Percentiles rank a stretch among this genome's conserved stretches.
phyloP scores from a whole-genome alignment of 2,797 vertebrate genomes.

The Macroramphosus scolopax region DNA sequence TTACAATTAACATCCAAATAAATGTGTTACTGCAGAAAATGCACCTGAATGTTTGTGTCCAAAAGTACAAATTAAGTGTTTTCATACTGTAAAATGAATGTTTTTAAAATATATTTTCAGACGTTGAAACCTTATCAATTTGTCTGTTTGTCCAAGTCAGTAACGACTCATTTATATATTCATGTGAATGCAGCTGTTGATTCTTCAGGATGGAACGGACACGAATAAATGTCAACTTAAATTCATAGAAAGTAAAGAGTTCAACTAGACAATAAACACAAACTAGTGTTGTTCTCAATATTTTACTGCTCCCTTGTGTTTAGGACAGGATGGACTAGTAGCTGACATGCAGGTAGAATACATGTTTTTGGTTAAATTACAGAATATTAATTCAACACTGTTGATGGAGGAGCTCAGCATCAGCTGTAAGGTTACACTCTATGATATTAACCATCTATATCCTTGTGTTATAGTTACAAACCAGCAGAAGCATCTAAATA shows the following conservation, averaged over 20 bases:
- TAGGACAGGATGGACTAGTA: too few relatives aligned
- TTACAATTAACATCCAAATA: conserved; percentile 15
- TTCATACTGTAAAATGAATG: conserved; percentile 48
- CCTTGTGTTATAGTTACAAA: conserved; percentile 30
- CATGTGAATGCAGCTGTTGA: too few relatives aligned
- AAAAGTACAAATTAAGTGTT: conserved; percentile 33
- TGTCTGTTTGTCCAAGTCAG: too few relatives aligned
- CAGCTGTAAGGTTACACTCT: conserved; percentile 6
- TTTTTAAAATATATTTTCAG: conserved; percentile 72
- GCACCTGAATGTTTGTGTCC: conserved; percentile 35
- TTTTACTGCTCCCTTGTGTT: conserved; percentile 43
- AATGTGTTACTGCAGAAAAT: conserved; percentile 19
- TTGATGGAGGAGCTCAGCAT: conserved; percentile 15
- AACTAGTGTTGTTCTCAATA: background rate
- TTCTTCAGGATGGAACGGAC: too few relatives aligned
- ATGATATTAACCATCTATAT: conserved; percentile 1
- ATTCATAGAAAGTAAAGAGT: too few relatives aligned
- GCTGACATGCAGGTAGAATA: conserved; percentile 44
- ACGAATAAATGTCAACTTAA: too few relatives aligned
- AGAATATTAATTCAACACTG: conserved; percentile 10
- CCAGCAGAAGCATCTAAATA: conserved; percentile 58
- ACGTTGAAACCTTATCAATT: conserved; percentile 32
- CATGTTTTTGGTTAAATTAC: conserved; percentile 20
- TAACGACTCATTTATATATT: too few relatives aligned
- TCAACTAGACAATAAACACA: conserved; percentile 16